phyloP scores from a whole-genome alignment of 2,113 vertebrate genomes.

The Anthoscopus minutus region DNA sequence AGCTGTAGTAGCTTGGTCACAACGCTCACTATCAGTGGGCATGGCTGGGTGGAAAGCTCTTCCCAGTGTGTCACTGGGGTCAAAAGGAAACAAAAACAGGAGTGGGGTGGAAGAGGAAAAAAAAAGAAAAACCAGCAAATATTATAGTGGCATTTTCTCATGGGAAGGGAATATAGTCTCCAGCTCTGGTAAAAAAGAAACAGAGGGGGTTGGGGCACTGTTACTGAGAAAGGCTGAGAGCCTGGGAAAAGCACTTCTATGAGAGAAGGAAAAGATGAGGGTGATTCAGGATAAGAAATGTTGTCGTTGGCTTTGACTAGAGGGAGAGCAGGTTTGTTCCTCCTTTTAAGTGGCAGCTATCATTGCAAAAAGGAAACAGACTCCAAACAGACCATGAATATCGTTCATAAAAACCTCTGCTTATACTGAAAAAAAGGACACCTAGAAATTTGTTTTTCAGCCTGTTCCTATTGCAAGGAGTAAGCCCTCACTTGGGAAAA shows the following conservation, averaged over 20 bases:
- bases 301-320: slow-evolving; percentile 44
- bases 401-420: not conserved
- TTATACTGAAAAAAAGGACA: not conserved
- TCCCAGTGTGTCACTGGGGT: not conserved
- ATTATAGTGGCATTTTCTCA: slow-evolving; percentile 50
- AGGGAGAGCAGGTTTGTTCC: slow-evolving; percentile 23
- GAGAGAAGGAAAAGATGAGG: slow-evolving; percentile 46
- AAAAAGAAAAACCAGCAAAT: slow-evolving; percentile 6
- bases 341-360: slow-evolving; percentile 23
- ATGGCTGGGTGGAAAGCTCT: not conserved
- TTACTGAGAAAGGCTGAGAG: slow-evolving; percentile 36
- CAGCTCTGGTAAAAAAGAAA: slow-evolving; percentile 42
- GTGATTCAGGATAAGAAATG: slow-evolving; percentile 62
- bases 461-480: not conserved
- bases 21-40: not conserved
- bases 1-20: not conserved
- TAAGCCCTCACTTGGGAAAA: not conserved
- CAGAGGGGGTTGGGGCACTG: slow-evolving; percentile 34
- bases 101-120: not conserved
- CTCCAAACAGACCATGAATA: not conserved
- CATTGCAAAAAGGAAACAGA: not conserved
- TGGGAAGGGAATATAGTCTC: slow-evolving; percentile 50
- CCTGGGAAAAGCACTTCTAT: slow-evolving; percentile 49
- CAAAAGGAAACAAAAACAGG: slow-evolving; percentile 27
- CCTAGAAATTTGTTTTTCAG: not conserved